Evolutionary conservation across 2,113 vertebrate species (phyloP).

Genomic region (Mohoua ochrocephala): DNA sequence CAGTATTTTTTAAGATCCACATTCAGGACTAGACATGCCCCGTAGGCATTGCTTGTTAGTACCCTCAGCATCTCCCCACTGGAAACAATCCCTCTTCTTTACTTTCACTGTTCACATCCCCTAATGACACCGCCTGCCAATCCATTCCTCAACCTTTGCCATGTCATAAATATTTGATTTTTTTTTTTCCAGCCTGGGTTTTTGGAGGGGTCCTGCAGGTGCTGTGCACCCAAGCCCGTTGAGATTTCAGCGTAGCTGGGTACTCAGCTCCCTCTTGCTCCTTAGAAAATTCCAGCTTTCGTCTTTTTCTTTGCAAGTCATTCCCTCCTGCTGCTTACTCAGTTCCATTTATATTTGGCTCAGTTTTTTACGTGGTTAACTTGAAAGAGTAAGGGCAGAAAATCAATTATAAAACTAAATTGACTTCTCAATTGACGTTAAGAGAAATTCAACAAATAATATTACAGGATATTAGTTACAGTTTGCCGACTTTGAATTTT

Average conservation of each 20-base stretch:
- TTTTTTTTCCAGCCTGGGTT: neutral
- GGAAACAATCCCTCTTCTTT: neutral
- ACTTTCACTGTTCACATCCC: neutral
- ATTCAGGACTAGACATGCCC: neutral
- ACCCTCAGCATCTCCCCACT: neutral
- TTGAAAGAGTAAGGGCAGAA: constrained; percentile 64
- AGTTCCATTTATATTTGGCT: constrained; percentile 34
- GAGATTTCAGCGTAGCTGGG: neutral
- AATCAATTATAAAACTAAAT: constrained; percentile 67
- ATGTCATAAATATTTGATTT: neutral
- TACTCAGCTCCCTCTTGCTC: neutral
- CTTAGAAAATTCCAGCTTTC: constrained; percentile 54
- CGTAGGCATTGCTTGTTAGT: neutral
- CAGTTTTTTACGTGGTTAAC: constrained; percentile 48
- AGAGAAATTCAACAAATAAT: constrained; percentile 63
- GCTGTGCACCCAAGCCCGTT: neutral
- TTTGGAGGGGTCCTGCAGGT: neutral
- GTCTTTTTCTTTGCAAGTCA: constrained; percentile 21
- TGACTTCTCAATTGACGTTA: constrained; percentile 64
- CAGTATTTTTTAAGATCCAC: neutral
- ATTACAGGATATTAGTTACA: constrained; percentile 64
- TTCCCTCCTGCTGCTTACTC: constrained; percentile 25
- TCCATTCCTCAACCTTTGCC: neutral
- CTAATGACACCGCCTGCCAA: neutral
- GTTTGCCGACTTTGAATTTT: constrained; percentile 40